phyloP scores from a whole-genome alignment of 1,140 invertebrate species.

The Cydia fagiglandana region DNA sequence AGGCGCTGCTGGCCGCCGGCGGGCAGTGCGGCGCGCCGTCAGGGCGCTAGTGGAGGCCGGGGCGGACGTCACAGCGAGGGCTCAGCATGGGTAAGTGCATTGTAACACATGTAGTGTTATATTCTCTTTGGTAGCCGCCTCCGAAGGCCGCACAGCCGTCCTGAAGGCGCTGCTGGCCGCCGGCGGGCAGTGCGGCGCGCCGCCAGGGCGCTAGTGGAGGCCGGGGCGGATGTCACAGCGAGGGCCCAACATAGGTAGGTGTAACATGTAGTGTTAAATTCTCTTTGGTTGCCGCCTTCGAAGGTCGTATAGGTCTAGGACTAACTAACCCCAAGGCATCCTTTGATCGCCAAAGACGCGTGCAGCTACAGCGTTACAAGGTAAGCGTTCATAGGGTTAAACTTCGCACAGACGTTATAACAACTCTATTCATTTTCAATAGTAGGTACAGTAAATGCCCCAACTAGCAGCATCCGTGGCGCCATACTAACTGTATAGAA shows the following conservation, averaged over 20 bases:
- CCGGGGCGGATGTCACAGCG: slow-evolving; percentile 86
- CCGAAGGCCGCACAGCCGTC: slow-evolving; percentile 81
- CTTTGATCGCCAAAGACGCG: no score
- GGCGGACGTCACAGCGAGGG: slow-evolving; percentile 85
- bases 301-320: no score
- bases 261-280: slow-evolving; percentile 88
- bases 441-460: no score
- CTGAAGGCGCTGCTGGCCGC: slow-evolving; percentile 91
- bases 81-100: slow-evolving; percentile 83
- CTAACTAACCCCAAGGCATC: no score
- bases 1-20: slow-evolving; percentile 89
- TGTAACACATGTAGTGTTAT: slow-evolving; percentile 83
- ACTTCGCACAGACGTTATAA: no score
- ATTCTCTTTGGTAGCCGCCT: slow-evolving; percentile 67
- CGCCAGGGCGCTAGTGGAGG: slow-evolving; percentile 94
- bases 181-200: slow-evolving; percentile 90
- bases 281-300: slow-evolving; percentile 43
- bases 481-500: no score
- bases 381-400: no score
- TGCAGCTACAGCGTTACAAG: no score
- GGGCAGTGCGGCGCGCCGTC: slow-evolving; percentile 92
- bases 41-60: slow-evolving; percentile 93
- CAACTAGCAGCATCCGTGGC: no score
- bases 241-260: slow-evolving; percentile 84
- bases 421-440: no score